phyloP scores from a whole-genome alignment of 2,113 vertebrate species.

The Bubo blakistoni region DNA sequence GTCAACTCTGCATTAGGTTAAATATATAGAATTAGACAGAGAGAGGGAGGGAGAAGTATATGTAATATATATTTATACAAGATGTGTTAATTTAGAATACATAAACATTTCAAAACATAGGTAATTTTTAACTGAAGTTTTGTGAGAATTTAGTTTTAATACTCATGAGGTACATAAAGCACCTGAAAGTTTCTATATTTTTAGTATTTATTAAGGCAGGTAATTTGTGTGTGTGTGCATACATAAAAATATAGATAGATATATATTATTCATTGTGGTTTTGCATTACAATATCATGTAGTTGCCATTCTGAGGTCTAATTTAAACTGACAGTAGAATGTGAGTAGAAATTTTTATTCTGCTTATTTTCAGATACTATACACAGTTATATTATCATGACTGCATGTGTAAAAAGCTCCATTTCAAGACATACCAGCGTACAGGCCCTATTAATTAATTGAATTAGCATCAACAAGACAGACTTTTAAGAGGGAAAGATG shows the following conservation, averaged over 20 bases:
- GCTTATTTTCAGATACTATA: neutral
- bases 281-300: neutral
- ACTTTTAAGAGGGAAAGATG: neutral
- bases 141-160: neutral
- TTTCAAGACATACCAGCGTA: neutral
- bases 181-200: neutral
- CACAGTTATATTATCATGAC: neutral
- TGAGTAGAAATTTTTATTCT: neutral
- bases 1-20: neutral
- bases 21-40: neutral
- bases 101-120: neutral
- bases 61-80: neutral
- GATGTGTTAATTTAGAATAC: neutral
- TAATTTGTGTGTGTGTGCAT: neutral
- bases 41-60: neutral
- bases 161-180: neutral
- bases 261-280: neutral
- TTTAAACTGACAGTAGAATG: neutral
- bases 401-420: neutral
- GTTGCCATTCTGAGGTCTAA: neutral
- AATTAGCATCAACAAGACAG: neutral
- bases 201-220: neutral
- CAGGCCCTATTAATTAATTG: neutral
- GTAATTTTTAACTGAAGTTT: neutral
- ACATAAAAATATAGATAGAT: neutral